Percentiles rank a stretch among this genome's conserved stretches.
These are phyloP conservation scores for Athene noctua DNA, from an alignment of 2,113 vertebrate genomes.

Conservation along the genomic window DNA sequence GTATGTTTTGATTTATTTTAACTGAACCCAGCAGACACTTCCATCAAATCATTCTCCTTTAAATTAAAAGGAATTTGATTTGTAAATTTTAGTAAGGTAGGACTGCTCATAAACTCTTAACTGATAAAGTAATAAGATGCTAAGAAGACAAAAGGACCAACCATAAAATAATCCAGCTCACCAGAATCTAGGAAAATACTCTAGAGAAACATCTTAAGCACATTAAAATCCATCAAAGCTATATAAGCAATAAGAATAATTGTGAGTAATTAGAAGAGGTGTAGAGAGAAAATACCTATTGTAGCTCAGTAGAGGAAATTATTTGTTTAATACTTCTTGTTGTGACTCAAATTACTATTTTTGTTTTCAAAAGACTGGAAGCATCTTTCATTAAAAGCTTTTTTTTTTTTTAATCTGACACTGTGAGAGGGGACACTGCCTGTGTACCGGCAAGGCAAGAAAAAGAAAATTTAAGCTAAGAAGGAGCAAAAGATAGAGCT, in stretches of 20 bases:
- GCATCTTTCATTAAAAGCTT: neutral
- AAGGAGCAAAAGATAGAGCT: neutral
- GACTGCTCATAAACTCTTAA: neutral
- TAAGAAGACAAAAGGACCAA: neutral
- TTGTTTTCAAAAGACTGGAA: neutral
- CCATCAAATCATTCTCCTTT: neutral
- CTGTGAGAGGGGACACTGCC: neutral
- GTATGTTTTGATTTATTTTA: constrained; percentile 34
- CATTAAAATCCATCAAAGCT: neutral
- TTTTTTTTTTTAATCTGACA: neutral
- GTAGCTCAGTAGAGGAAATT: neutral
- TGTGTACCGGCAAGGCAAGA: neutral
- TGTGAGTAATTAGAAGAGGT: neutral
- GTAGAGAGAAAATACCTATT: neutral
- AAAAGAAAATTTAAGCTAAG: neutral
- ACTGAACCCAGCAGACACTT: neutral
- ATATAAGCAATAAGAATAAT: neutral
- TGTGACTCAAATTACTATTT: neutral
- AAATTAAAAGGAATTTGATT: constrained; percentile 4
- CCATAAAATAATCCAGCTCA: neutral
- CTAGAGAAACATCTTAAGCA: neutral
- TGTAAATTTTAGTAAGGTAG: constrained; percentile 29
- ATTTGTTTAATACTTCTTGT: neutral
- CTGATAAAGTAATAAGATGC: neutral
- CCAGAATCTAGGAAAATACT: neutral